phyloP scores from a whole-genome alignment of 2,888 invertebrate species.

The Parapristionchus giblindavisi region DNA sequence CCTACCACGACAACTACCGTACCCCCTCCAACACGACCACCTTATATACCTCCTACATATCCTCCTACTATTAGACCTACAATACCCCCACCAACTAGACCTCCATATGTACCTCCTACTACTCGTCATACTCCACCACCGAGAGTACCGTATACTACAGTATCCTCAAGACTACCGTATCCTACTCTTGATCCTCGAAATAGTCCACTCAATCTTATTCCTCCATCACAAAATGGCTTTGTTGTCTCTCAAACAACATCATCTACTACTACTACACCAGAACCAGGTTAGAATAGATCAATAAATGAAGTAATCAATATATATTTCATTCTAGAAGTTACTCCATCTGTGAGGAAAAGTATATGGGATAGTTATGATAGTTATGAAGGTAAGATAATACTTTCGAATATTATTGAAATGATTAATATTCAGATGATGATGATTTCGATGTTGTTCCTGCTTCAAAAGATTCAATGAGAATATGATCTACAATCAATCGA shows the following conservation, averaged over 20 bases:
- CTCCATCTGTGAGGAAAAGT: neutral
- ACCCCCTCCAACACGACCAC: neutral
- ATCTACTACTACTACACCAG: neutral
- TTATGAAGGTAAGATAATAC: slow-evolving; percentile 3
- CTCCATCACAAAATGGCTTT: neutral
- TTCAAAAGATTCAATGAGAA: neutral
- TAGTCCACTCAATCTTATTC: neutral
- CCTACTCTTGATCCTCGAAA: slow-evolving; percentile 3
- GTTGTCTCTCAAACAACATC: neutral
- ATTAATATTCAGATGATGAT: neutral
- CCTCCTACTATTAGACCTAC: neutral
- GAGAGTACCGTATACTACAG: no score
- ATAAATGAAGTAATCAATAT: neutral
- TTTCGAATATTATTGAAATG: neutral
- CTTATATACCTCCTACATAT: neutral
- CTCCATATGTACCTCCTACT: neutral
- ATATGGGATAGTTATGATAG: slow-evolving; percentile 9
- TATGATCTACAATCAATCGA: no score
- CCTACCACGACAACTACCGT: neutral
- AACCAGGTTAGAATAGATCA: neutral
- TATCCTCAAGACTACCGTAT: slow-evolving; percentile 7
- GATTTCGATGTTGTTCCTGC: neutral
- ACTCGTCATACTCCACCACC: neutral
- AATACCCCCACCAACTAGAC: neutral
- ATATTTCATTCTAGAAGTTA: neutral